These are phyloP conservation scores for Piliocolobus tephrosceles DNA, from an alignment of 2,113 vertebrate genomes.

Conservation along the genomic window DNA sequence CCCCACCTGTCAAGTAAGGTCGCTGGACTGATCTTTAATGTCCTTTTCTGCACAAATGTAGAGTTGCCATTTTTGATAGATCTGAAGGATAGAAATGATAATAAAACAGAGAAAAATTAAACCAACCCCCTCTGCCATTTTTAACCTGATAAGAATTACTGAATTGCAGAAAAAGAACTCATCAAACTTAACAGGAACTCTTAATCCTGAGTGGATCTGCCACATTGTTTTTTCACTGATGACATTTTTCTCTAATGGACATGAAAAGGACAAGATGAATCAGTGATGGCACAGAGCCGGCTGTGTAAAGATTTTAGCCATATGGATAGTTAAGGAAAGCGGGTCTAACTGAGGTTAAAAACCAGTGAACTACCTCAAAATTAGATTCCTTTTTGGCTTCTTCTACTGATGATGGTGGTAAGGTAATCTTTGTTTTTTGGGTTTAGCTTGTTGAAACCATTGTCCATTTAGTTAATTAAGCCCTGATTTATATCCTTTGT, in stretches of 20 bases:
- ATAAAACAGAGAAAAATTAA: conserved; percentile 2
- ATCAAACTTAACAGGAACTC: neutral
- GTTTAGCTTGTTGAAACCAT: neutral
- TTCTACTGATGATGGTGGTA: neutral
- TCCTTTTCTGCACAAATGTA: neutral
- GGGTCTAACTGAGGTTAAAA: neutral
- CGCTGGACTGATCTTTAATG: neutral
- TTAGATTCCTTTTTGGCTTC: neutral
- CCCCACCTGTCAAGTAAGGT: neutral
- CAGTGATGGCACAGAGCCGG: neutral
- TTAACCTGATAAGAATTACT: neutral
- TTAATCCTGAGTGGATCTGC: conserved; percentile 5
- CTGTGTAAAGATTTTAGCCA: neutral
- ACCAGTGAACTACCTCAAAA: neutral
- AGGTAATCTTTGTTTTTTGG: neutral
- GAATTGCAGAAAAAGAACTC: neutral
- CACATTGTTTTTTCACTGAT: neutral
- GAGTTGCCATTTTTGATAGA: conserved; percentile 2
- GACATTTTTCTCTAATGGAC: conserved; percentile 35
- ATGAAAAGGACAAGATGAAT: conserved; percentile 59
- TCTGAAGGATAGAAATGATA: neutral
- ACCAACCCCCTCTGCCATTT: neutral
- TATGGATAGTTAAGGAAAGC: neutral
- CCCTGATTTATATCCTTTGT: neutral
- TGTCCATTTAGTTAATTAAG: neutral